These are phyloP conservation scores for Sciurus niger DNA, from an alignment of 2,113 vertebrate genomes.

Conservation along the genomic window DNA sequence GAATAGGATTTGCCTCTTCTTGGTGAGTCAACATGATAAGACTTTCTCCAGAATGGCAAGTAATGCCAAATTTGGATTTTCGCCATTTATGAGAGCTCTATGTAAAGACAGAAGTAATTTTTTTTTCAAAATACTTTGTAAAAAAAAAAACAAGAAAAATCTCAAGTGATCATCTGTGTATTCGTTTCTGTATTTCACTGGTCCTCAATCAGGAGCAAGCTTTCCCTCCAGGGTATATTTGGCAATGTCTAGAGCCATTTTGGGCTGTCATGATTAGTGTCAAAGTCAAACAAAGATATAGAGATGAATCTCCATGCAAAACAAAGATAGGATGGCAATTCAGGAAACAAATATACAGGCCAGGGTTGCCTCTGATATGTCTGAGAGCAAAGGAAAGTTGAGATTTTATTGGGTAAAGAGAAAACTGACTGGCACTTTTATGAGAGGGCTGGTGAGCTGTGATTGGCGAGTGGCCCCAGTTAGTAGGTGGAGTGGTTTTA, in stretches of 20 bases:
- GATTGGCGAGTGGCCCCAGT: neutral
- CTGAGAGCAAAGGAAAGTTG: neutral
- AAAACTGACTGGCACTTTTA: neutral
- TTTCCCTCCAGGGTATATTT: neutral
- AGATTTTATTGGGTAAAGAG: neutral
- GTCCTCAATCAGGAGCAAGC: neutral
- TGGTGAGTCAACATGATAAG: conserved; percentile 5
- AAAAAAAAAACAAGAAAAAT: conserved; percentile 18
- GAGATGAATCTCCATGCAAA: neutral
- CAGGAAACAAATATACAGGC: too few species aligned
- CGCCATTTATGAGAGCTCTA: conserved; percentile 17
- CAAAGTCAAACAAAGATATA: neutral
- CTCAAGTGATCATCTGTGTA: conserved; percentile 19
- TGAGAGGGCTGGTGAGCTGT: neutral
- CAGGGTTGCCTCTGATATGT: neutral
- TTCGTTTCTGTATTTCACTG: neutral
- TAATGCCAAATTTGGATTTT: conserved; percentile 62
- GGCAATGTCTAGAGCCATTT: neutral
- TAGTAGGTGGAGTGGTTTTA: too few species aligned
- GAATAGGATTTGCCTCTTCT: neutral
- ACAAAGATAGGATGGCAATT: neutral
- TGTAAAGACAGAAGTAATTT: neutral
- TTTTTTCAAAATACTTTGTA: neutral
- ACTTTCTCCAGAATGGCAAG: conserved; percentile 11
- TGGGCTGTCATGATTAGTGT: neutral